Evolutionary conservation across 2,797 vertebrate species (phyloP), one percentile per base, ranked within the genome.

Genomic region (Chaetophractus vellerosus): DNA sequence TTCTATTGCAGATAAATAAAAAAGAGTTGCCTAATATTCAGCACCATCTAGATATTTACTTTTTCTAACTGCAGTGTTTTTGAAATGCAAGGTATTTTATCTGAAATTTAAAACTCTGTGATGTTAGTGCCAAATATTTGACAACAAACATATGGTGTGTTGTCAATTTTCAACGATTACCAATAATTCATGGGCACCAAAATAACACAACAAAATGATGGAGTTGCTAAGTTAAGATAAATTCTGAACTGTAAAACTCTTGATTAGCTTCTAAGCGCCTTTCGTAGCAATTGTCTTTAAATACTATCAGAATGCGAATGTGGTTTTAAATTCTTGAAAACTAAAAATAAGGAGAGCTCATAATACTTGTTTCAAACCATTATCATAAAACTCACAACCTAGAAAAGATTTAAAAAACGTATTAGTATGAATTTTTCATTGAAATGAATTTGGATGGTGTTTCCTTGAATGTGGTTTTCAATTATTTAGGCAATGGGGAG

Each of bases 281-380:
- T 26, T 85, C 16, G 74, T 79, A 75, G 18, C 28, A 78, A 38
- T n/a, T 68, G 3, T 38, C 31, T 85, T 2, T 59, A 74, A n/a
- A 9, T 88, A 64, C 26, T 33, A 36, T 12, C 55, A 66, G 26
- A 63, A 6, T 83, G 48, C 12, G 36, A 48, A 18, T 38, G 24
- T 90, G 48, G 23, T 59, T 64, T 81, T 75, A 89, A 31, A 36
- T 92, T 90, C 4, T 91, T 79, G 31, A 82, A 91, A 93, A 61
- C 2, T 72, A 78, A 84, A 93, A 79, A 61, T 52, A 83, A 80
- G 81, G 38, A 38, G 5, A 57, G 26, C 14, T 52, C 75, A 45
- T 71, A 79, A 84, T 91, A 87, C 80, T 93, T 71, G 19, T n/a
- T 64, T 93, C 38, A 57, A 75, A 64, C 1, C 11, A 94, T 79